Percentiles rank a stretch among this genome's conserved stretches.
Evolutionary conservation across 2,888 invertebrate genomes (phyloP).

Genomic region (Dolichopus griseipennis): DNA sequence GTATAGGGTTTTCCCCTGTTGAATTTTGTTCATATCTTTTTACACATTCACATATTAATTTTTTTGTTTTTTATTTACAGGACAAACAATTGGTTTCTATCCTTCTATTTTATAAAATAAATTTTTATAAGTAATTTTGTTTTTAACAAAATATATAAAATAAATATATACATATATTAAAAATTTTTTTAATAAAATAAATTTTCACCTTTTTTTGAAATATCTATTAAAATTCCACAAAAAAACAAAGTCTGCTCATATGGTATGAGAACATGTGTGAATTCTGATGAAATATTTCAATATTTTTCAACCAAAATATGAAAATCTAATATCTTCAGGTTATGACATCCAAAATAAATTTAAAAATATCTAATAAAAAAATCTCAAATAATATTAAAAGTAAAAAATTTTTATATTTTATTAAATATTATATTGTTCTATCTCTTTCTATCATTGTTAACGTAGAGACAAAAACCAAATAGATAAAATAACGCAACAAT

Average conservation of each 20-base stretch:
- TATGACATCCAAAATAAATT: neutral
- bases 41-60: no score
- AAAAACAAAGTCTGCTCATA: neutral
- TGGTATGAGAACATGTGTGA: neutral
- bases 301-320: neutral
- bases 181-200: neutral
- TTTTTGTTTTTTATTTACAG: neutral
- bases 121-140: no score
- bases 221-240: neutral
- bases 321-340: no score
- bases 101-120: neutral
- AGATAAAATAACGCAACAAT: no score
- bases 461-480: no score
- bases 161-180: no score
- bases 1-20: no score
- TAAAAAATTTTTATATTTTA: no score
- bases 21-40: neutral
- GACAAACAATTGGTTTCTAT: no score
- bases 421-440: neutral
- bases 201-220: neutral
- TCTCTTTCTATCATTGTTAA: neutral
- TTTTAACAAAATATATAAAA: neutral
- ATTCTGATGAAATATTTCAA: neutral
- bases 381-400: neutral
- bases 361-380: neutral